phyloP scores from a whole-genome alignment of 2,797 vertebrate genomes.

The Euphonia xanthogaster region DNA sequence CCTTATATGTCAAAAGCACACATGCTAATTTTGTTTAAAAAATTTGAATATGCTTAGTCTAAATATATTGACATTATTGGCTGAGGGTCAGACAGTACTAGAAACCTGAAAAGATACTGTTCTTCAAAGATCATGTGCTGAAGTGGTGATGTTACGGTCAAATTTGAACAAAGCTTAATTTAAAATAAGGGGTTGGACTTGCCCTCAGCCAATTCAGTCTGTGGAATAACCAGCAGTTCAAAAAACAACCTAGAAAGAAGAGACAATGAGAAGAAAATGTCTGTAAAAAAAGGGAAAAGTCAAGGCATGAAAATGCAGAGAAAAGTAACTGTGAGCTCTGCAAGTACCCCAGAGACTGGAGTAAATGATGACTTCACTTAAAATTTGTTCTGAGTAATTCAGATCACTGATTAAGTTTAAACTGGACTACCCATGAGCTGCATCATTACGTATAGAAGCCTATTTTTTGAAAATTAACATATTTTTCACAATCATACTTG shows the following conservation, averaged over 20 bases:
- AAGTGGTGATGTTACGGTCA: not conserved
- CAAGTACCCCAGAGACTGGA: not conserved
- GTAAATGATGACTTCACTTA: not conserved
- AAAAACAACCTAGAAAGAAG: not conserved
- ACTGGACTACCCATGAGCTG: not conserved
- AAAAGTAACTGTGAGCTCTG: not conserved
- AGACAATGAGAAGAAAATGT: not conserved
- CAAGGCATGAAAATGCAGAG: not conserved
- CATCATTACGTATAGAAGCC: not conserved
- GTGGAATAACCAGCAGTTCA: not conserved
- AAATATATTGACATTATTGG: not conserved
- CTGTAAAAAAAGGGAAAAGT: not conserved
- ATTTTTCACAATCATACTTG: not conserved
- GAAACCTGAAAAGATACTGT: not conserved
- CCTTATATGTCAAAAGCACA: not conserved
- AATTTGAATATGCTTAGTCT: not conserved
- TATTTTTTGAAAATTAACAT: not conserved
- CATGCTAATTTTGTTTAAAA: not conserved
- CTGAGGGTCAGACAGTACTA: not conserved
- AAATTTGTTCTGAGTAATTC: not conserved
- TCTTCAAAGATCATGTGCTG: not conserved
- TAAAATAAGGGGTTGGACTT: not conserved
- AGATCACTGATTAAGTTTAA: not conserved
- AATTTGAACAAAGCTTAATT: not conserved
- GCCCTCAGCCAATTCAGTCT: not conserved